Base-by-base conservation (phyloP, 2,113 vertebrate genomes). In the Caloenas nicobarica region DNA sequence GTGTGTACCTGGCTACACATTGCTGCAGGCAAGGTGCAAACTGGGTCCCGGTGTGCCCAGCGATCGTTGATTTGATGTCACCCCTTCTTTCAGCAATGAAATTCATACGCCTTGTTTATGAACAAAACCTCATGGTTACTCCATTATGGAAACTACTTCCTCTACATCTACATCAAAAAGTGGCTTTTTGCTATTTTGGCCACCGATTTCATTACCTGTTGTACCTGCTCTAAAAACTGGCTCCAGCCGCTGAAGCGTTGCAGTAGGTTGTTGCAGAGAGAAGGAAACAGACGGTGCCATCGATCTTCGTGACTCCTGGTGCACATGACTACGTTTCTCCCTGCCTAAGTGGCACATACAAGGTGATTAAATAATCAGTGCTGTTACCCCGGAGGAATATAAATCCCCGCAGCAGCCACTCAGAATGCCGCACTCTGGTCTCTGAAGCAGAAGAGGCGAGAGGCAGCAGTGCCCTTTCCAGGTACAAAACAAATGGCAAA, bases 321-420 rank as follows among this genome's bases (percentile, higher is more conserved):
- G 96, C 96, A 96, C 96, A 94, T 76, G 94, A 95, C 91, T 98
- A 92, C 94, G 23, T 96, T 91, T 94, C 93, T 91, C 69, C 95
- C 90, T 95, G 96, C 86, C 94, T 96, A 95, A 97, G 95, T 91
- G 94, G 92, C 61, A 24, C 76, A 26, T 94, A 88, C 92, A 82
- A 97, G 94, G 90, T 95, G 96, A 97, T 97, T 97, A 97, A 98
- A 95, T 97, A 97, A 97, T 98, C 96, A 97, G 70, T 26, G 44
- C 86, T 84, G 77, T 96, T 95, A 89, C 96, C 74, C 87, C 19
- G 14, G 96, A 96, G 97, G 94, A 97, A 97, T 93, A 96, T 95
- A 92, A 97, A 91, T 94, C 91, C 91, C 91, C 33, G 33, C 86
- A 77, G 86, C 91, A 89, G 88, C 79, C 70, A 25, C 77, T 88